Evolutionary conservation across 64 coral and sea anemone species (phyloP).

Genomic region (Hydrozoanthus tunicans): DNA sequence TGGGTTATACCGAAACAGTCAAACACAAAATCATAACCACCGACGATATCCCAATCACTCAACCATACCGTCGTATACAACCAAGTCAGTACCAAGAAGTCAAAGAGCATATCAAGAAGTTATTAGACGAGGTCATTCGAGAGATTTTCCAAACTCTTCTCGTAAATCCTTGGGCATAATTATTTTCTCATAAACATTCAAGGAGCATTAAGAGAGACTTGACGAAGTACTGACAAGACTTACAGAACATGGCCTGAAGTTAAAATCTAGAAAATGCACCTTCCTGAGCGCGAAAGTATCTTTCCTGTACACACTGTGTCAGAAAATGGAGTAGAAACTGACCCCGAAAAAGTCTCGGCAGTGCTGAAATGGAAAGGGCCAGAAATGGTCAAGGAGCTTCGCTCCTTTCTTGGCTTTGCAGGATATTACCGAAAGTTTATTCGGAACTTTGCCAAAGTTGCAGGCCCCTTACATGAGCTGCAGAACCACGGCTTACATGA

Average conservation of each 20-base stretch:
- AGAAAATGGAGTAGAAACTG: not conserved
- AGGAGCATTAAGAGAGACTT: not conserved
- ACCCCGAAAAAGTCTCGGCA: not conserved
- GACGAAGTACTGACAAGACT: not conserved
- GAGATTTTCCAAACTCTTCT: no score
- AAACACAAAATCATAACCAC: conserved; percentile 7
- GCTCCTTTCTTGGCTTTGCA: not conserved
- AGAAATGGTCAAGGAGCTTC: not conserved
- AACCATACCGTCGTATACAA: not conserved
- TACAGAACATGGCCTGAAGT: not conserved
- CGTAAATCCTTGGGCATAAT: not conserved
- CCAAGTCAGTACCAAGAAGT: not conserved
- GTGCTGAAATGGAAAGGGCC: not conserved
- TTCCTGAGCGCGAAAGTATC: not conserved
- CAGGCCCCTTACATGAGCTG: not conserved
- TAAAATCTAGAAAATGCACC: not conserved
- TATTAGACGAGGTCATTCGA: not conserved
- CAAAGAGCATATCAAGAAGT: no score
- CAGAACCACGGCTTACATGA: not conserved
- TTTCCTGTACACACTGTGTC: not conserved
- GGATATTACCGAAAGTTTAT: not conserved
- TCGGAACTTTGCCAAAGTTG: not conserved
- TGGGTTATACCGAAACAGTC: not conserved
- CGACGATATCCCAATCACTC: no score
- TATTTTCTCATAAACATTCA: not conserved